A percentile compares a stretch with the other conserved stretches of the same genome.
Conservation (phyloP, 92 coral and sea anemone genomes). For the Montipora capitata region DNA sequence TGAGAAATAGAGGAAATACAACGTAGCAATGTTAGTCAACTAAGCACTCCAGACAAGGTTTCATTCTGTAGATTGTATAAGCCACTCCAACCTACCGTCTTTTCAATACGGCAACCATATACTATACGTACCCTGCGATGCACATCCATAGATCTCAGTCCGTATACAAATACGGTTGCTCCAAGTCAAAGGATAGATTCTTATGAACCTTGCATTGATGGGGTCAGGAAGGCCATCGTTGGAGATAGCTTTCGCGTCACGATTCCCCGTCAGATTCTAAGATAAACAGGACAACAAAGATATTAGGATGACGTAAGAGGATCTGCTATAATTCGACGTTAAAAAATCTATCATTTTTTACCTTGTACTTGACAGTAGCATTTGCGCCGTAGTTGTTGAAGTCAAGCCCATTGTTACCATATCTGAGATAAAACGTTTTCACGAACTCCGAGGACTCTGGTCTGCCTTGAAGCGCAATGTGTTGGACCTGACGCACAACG, state of each 20-base stretch:
- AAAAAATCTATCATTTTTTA: background rate
- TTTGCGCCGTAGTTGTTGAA: conserved; percentile 84
- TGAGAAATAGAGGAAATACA: too few species aligned
- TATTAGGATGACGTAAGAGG: background rate
- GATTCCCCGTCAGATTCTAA: conserved; percentile 75
- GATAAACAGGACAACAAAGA: background rate
- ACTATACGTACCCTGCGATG: conserved; percentile 76
- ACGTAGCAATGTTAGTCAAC: too few species aligned
- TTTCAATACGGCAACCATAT: too few species aligned
- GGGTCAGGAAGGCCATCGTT: conserved; percentile 75
- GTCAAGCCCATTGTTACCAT: conserved; percentile 83
- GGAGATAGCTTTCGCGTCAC: conserved; percentile 35
- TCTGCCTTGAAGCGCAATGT: conserved; percentile 87
- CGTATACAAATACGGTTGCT: conserved; percentile 80
- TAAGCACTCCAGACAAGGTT: too few species aligned
- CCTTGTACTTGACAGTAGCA: conserved; percentile 80
- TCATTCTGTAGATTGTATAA: background rate
- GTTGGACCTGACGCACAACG: conserved; percentile 71
- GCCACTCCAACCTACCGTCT: too few species aligned
- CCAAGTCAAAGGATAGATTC: conserved; percentile 89
- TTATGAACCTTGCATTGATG: conserved; percentile 84
- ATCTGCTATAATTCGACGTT: too few species aligned
- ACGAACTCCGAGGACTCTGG: conserved; percentile 87
- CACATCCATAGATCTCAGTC: conserved; percentile 93
- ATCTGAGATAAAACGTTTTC: conserved; percentile 75